Evolutionary conservation across 2,113 vertebrate genomes (phyloP).

Genomic region (Diphyllodes magnificus): DNA sequence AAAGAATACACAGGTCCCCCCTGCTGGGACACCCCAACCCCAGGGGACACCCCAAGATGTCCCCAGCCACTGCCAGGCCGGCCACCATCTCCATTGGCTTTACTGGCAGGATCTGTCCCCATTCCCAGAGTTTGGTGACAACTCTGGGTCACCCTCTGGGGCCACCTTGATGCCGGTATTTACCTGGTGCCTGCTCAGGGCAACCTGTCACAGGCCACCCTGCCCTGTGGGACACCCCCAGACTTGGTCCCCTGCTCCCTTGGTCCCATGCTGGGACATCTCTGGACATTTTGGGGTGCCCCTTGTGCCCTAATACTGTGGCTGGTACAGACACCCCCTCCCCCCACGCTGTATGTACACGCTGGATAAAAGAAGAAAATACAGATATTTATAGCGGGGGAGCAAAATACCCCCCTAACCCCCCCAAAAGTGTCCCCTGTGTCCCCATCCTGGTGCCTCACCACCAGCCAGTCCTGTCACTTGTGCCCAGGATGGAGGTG

Average conservation of each 20-base stretch:
- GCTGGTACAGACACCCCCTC: background rate
- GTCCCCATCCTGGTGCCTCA: background rate
- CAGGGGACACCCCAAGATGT: background rate
- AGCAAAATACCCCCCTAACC: background rate
- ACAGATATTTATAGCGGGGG: conserved; percentile 18
- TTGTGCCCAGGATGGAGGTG: background rate
- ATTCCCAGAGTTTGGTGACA: background rate
- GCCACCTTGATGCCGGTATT: background rate
- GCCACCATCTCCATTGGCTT: background rate
- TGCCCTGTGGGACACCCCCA: background rate
- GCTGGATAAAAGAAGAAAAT: conserved; percentile 52
- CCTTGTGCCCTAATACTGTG: background rate
- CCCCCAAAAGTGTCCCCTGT: background rate
- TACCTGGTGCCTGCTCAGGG: background rate
- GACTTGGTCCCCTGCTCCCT: background rate
- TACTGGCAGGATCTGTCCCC: background rate
- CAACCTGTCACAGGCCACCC: background rate
- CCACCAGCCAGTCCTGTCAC: background rate
- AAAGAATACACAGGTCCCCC: conserved; percentile 54
- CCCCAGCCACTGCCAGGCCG: fast-evolving
- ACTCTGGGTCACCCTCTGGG: background rate
- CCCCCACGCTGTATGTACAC: background rate
- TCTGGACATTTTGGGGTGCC: background rate
- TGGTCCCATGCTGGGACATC: background rate
- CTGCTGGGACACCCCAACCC: fast-evolving